Conservation (phyloP, 2,113 vertebrate genomes). For the Pedetes capensis region DNA sequence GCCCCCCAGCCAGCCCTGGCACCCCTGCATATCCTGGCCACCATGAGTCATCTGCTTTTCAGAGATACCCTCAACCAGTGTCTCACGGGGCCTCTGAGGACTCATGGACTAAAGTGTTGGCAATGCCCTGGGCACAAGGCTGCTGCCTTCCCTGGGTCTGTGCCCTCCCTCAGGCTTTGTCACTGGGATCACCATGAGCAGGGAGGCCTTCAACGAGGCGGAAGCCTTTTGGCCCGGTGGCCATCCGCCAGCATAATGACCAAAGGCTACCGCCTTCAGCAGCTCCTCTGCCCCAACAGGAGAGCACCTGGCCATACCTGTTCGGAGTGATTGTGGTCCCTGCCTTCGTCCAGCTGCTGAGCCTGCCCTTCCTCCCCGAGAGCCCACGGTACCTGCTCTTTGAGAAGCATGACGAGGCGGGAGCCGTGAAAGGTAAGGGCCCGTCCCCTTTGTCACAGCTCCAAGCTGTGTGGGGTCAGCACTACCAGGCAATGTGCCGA, state of each 20-base stretch:
- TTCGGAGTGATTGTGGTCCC: conserved; percentile 90
- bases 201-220: background rate
- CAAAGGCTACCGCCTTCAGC: background rate
- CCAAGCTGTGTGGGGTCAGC: no score
- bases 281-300: conserved; percentile 78
- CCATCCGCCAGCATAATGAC: background rate
- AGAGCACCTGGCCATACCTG: conserved; percentile 90
- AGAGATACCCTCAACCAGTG: background rate
- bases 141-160: background rate
- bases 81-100: background rate
- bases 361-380: conserved; percentile 94
- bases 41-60: background rate
- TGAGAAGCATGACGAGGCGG: conserved; percentile 87
- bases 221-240: no score
- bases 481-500: fast-evolving
- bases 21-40: background rate
- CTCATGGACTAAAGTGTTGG: background rate
- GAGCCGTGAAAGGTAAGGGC: conserved; percentile 89
- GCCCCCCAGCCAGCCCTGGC: background rate
- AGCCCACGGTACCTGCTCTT: conserved; percentile 94
- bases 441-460: background rate
- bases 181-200: background rate
- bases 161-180: background rate
- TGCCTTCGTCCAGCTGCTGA: conserved; percentile 86
- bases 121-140: fast-evolving